Conservation (phyloP, 2,113 vertebrate genomes). For the Pollimyrus isidori region DNA sequence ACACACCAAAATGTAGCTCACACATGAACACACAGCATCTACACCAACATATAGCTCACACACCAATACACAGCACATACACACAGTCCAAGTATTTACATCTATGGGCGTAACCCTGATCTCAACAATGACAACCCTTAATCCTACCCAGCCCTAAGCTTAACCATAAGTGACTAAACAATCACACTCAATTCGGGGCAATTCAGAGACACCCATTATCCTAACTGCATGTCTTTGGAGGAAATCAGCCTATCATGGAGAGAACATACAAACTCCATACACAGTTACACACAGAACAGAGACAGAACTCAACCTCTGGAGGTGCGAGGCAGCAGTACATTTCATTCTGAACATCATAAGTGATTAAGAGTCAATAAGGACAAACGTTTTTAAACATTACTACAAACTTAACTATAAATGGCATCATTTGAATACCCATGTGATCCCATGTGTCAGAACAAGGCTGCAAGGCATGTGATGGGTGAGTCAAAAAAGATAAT, state of each 20-base stretch:
- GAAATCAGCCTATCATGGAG: background rate
- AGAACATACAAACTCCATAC: background rate
- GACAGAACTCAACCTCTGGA: background rate
- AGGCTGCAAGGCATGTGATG: background rate
- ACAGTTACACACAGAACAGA: background rate
- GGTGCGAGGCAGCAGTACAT: background rate
- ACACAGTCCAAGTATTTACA: background rate
- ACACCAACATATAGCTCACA: no score
- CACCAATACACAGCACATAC: no score
- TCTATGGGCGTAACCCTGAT: background rate
- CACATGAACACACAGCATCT: no score
- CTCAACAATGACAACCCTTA: background rate
- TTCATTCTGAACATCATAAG: background rate
- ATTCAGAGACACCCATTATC: background rate
- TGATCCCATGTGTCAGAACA: background rate
- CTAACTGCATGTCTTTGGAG: background rate
- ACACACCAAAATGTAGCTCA: no score
- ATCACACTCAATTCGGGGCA: background rate
- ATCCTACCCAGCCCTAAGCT: no score
- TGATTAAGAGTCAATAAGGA: background rate
- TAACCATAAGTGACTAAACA: background rate
- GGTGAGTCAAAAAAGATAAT: background rate
- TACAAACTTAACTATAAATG: background rate
- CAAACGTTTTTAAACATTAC: background rate
- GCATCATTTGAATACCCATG: background rate